Conservation (phyloP, 1,140 invertebrate genomes). For the Zaprionus taronus region DNA sequence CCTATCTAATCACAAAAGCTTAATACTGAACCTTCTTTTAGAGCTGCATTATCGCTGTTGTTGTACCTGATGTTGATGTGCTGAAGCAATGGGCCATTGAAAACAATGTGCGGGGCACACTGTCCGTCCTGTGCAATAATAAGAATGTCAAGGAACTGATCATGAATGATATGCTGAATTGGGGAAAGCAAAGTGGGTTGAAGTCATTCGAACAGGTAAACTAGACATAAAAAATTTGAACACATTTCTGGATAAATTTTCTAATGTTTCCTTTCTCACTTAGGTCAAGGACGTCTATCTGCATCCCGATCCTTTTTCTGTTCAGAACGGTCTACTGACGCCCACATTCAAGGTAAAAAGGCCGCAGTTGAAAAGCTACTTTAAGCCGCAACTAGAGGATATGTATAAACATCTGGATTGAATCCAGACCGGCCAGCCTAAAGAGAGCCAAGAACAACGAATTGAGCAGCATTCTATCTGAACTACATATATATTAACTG, state of each 20-base stretch:
- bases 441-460: conserved; percentile 57
- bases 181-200: conserved; percentile 94
- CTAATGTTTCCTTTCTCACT: conserved; percentile 52
- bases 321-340: conserved; percentile 98
- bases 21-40: conserved; percentile 79
- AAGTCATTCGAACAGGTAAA: conserved; percentile 98
- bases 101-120: conserved; percentile 93
- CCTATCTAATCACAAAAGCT: conserved; percentile 1
- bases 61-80: conserved; percentile 97
- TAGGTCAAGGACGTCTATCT: conserved; percentile 98
- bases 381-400: conserved; percentile 95
- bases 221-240: neutral
- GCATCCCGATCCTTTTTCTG: conserved; percentile 96
- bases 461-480: conserved; percentile 63
- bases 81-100: conserved; percentile 95
- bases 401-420: conserved; percentile 90
- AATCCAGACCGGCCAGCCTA: conserved; percentile 19
- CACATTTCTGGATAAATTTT: neutral
- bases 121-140: conserved; percentile 95
- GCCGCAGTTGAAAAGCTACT: conserved; percentile 94
- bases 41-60: conserved; percentile 96
- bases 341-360: conserved; percentile 98
- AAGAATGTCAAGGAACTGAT: conserved; percentile 95
- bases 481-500: conserved; percentile 52
- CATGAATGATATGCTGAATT: conserved; percentile 93